Percentiles rank a stretch among this genome's conserved stretches.
phyloP scores from a whole-genome alignment of 2,113 vertebrate genomes.

The Phalacrocorax pelagicus region DNA sequence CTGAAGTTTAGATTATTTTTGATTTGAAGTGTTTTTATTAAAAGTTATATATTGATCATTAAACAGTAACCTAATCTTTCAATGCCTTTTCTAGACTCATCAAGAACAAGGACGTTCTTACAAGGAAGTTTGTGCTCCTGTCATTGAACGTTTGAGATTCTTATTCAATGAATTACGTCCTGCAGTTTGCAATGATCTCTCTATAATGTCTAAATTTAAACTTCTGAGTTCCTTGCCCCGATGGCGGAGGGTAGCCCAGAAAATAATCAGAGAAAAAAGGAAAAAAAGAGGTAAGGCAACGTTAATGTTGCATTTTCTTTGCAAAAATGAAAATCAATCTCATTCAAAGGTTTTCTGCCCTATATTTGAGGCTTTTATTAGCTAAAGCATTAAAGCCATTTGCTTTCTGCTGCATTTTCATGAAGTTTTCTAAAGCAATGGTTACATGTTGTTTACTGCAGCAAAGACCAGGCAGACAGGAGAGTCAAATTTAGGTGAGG shows the following conservation, averaged over 20 bases:
- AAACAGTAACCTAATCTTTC: neutral
- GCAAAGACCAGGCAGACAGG: neutral
- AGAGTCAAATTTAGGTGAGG: neutral
- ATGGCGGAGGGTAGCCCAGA: conserved; percentile 92
- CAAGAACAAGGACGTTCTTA: conserved; percentile 98
- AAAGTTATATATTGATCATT: neutral
- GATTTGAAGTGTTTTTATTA: neutral
- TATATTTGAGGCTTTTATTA: neutral
- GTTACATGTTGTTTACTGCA: neutral
- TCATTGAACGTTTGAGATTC: conserved; percentile 94
- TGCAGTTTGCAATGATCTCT: conserved; percentile 94
- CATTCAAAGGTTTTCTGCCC: neutral
- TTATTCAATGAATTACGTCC: conserved; percentile 95
- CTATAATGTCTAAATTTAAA: conserved; percentile 94
- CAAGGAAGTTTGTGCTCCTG: conserved; percentile 96
- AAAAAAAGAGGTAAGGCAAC: conserved; percentile 85
- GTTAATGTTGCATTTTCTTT: neutral
- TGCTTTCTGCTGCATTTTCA: neutral
- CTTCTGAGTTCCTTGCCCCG: conserved; percentile 92
- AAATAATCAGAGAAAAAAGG: conserved; percentile 91
- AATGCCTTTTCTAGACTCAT: conserved; percentile 83
- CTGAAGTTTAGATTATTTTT: neutral
- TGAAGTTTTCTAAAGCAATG: neutral
- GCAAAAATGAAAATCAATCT: neutral
- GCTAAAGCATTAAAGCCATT: neutral